phyloP scores from a whole-genome alignment of 2,797 vertebrate genomes.

The Chelonia mydas region DNA sequence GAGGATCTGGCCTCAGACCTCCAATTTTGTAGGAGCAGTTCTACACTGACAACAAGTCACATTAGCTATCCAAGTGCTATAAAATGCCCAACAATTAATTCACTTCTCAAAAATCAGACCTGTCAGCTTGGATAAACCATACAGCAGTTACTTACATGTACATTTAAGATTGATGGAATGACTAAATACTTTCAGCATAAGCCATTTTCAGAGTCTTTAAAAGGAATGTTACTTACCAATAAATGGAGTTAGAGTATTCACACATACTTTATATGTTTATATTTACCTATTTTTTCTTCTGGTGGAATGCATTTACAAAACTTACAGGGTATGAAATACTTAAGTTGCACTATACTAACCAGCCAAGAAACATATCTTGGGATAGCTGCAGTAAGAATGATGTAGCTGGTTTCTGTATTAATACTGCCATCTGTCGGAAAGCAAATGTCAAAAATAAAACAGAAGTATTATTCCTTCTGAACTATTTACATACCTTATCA shows the following conservation, averaged over 20 bases:
- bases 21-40: background rate
- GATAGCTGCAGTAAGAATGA: constrained; percentile 90
- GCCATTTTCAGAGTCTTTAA: background rate
- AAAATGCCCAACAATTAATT: fast-evolving
- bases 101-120: background rate
- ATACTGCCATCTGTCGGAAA: constrained; percentile 91
- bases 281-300: background rate
- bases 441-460: background rate
- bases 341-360: constrained; percentile 79
- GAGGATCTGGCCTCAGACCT: background rate
- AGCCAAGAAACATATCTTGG: constrained; percentile 93
- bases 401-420: constrained; percentile 88
- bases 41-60: background rate
- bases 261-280: background rate
- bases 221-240: background rate
- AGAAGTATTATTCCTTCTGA: fast-evolving
- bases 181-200: background rate
- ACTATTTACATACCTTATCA: fast-evolving
- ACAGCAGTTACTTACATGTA: background rate
- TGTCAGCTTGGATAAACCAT: background rate
- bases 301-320: background rate
- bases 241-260: background rate
- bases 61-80: background rate
- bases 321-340: background rate
- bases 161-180: fast-evolving